phyloP scores from a whole-genome alignment of 2,888 invertebrate species.

The Cerastoderma edule region DNA sequence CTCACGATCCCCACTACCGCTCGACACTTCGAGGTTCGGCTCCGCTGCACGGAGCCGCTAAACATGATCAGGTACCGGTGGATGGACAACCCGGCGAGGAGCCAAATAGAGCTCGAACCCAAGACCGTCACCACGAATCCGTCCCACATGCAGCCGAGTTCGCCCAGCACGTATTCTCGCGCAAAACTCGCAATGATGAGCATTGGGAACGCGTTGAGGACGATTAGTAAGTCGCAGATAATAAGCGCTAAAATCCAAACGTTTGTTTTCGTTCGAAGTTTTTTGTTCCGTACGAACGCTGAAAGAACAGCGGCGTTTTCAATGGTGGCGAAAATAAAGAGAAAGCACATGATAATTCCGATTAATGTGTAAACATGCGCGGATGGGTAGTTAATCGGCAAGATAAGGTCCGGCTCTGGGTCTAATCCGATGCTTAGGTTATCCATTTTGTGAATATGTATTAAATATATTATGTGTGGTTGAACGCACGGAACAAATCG shows the following conservation, averaged over 20 bases:
- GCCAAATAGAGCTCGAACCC: slow-evolving; percentile 41
- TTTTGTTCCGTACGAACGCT: slow-evolving; percentile 20
- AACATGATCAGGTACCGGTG: slow-evolving; percentile 44
- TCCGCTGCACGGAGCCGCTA: neutral
- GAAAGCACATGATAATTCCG: slow-evolving; percentile 27
- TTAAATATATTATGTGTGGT: no score
- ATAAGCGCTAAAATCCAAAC: slow-evolving; percentile 44
- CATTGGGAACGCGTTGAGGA: slow-evolving; percentile 48
- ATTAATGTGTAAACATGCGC: slow-evolving; percentile 16
- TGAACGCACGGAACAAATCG: no score
- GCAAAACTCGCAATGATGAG: slow-evolving; percentile 45
- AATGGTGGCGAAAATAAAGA: slow-evolving; percentile 32
- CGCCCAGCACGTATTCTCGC: slow-evolving; percentile 35
- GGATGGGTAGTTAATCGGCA: slow-evolving; percentile 2
- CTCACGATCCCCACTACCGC: neutral
- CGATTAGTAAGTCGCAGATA: slow-evolving; percentile 45
- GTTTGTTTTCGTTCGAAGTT: slow-evolving; percentile 40
- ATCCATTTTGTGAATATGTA: no score
- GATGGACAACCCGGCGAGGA: slow-evolving; percentile 39
- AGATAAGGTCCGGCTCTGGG: no score
- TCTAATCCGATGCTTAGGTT: no score
- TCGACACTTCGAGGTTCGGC: slow-evolving; percentile 15
- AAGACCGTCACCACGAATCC: slow-evolving; percentile 47
- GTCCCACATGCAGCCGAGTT: slow-evolving; percentile 43
- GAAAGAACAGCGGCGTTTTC: slow-evolving; percentile 35